A percentile compares a stretch with the other conserved stretches of the same genome.
Evolutionary conservation across 2,888 invertebrate species (phyloP).

Genomic region (Callyntrura sp.): DNA sequence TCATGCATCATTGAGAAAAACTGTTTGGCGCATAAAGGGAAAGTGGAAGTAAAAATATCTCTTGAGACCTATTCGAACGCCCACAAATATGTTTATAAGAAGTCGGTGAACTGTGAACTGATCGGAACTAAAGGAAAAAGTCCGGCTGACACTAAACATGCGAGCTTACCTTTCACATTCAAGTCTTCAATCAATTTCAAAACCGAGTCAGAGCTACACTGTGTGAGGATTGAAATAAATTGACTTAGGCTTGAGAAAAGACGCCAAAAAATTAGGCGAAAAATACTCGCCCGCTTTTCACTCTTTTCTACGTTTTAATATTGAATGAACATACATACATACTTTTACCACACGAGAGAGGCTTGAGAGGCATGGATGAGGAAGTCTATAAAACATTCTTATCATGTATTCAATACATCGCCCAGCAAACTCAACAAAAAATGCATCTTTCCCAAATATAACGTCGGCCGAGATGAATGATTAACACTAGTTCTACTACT

Average conservation of each 20-base stretch:
- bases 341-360: no score
- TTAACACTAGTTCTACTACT: slow-evolving; percentile 44
- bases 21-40: not conserved
- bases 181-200: slow-evolving; percentile 59
- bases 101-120: not conserved
- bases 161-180: slow-evolving; percentile 54
- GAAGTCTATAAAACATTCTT: slow-evolving; percentile 23
- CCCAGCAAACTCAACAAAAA: not conserved
- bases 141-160: slow-evolving; percentile 31
- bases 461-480: slow-evolving; percentile 52
- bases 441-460: slow-evolving; percentile 19
- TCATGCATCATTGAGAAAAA: not conserved
- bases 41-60: not conserved
- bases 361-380: slow-evolving; percentile 11
- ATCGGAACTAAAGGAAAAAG: not conserved
- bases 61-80: no score
- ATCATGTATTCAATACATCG: not conserved
- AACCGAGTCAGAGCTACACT: no score
- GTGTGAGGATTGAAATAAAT: slow-evolving; percentile 67
- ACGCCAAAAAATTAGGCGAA: slow-evolving; percentile 58
- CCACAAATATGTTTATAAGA: not conserved
- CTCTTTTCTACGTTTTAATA: not conserved
- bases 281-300: slow-evolving; percentile 15
- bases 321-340: slow-evolving; percentile 52
- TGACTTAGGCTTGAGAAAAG: slow-evolving; percentile 52